These are phyloP conservation scores for Bursaphelenchus okinawaensis DNA, from an alignment of 2,888 invertebrate species.

Conservation along the genomic window DNA sequence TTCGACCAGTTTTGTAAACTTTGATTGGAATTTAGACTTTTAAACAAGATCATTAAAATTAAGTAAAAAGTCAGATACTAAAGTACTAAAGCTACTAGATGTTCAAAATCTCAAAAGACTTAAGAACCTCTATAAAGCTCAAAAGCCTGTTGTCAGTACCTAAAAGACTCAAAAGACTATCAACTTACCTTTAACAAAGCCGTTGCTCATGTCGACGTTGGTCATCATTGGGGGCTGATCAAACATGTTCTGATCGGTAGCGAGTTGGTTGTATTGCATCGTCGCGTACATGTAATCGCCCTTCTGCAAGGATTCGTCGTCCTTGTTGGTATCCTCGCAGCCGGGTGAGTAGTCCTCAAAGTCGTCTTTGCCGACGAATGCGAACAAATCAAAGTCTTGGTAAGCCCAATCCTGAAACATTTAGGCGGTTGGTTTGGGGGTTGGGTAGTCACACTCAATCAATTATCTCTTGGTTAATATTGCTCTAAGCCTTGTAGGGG, in stretches of 20 bases:
- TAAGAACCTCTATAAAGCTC: too few relatives aligned
- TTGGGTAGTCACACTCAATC: too few relatives aligned
- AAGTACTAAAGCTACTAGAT: too few relatives aligned
- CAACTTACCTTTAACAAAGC: slow-evolving; percentile 2
- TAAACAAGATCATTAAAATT: too few relatives aligned
- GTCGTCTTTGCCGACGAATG: slow-evolving; percentile 18
- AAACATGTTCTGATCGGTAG: slow-evolving; percentile 2
- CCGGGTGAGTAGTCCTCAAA: neutral
- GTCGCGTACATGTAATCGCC: slow-evolving; percentile 3
- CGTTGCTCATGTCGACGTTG: slow-evolving; percentile 3
- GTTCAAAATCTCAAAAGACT: too few relatives aligned
- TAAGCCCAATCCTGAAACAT: slow-evolving; percentile 8
- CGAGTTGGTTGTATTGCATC: slow-evolving; percentile 9
- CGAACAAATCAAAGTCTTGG: slow-evolving; percentile 18
- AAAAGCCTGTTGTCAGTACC: too few relatives aligned
- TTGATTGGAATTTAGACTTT: too few relatives aligned
- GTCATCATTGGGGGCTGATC: neutral
- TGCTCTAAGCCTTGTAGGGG: neutral
- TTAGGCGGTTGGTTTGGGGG: neutral
- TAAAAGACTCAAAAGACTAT: neutral
- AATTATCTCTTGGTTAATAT: neutral
- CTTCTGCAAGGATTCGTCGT: slow-evolving; percentile 8
- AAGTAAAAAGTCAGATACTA: too few relatives aligned
- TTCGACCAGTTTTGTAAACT: too few relatives aligned
- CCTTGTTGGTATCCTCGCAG: neutral